Percentiles rank a stretch among this genome's conserved stretches.
phyloP scores from a whole-genome alignment of 1,140 invertebrate species.

The Dryas iulia region DNA sequence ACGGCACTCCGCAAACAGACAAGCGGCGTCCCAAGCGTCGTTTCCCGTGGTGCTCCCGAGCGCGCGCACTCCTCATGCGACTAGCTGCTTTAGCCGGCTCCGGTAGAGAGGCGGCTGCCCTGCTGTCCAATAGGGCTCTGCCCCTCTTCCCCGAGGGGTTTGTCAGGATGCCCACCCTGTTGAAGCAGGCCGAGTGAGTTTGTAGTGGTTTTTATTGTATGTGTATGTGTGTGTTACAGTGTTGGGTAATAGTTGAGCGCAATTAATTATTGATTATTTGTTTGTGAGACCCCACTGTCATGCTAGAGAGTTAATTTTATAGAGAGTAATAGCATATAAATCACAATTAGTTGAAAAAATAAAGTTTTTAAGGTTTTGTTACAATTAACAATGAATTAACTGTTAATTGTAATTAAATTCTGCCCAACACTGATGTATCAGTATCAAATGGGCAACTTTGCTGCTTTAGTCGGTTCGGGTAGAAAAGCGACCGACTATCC shows the following conservation, averaged over 20 bases:
- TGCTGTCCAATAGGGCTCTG: conserved; percentile 53
- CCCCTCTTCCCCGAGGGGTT: conserved; percentile 73
- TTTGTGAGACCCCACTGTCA: too few relatives aligned
- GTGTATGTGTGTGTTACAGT: not conserved
- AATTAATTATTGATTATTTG: too few relatives aligned
- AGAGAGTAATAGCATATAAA: too few relatives aligned
- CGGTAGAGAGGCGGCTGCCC: conserved; percentile 34
- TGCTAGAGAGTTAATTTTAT: too few relatives aligned
- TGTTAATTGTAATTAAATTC: too few relatives aligned
- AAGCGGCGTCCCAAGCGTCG: conserved; percentile 71
- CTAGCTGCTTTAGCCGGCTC: conserved; percentile 40
- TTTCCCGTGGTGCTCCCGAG: conserved; percentile 68
- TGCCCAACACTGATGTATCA: too few relatives aligned
- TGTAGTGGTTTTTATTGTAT: too few relatives aligned
- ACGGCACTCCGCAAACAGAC: conserved; percentile 45
- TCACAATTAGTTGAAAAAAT: too few relatives aligned
- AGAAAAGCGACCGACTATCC: conserved; percentile 40
- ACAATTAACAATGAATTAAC: too few relatives aligned
- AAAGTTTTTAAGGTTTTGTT: too few relatives aligned
- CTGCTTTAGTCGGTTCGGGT: conserved; percentile 33
- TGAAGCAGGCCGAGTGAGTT: conserved; percentile 68
- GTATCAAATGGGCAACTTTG: too few relatives aligned
- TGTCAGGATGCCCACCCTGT: conserved; percentile 67
- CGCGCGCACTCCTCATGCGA: conserved; percentile 45
- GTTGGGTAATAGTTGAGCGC: too few relatives aligned